Evolutionary conservation across 2,797 vertebrate genomes (phyloP).

Genomic region (Potorous gilbertii): DNA sequence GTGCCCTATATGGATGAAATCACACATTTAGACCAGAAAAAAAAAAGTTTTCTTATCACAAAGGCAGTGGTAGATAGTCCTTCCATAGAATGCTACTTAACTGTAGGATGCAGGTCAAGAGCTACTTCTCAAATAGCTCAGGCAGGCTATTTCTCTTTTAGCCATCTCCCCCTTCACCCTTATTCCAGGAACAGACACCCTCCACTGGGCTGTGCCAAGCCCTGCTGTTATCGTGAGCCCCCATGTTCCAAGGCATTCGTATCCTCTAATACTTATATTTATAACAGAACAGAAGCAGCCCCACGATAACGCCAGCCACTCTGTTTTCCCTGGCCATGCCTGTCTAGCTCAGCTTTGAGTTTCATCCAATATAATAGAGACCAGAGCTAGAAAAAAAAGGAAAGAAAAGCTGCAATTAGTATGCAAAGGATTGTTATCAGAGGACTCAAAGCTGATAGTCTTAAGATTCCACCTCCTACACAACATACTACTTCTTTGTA

Average conservation of each 20-base stretch:
- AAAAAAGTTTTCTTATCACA: not conserved
- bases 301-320: conserved; percentile 17
- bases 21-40: not conserved
- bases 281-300: conserved; percentile 11
- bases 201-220: conserved; percentile 21
- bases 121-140: conserved; percentile 39
- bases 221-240: conserved; percentile 16
- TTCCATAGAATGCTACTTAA: conserved; percentile 53
- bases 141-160: conserved; percentile 18
- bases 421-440: conserved; percentile 49
- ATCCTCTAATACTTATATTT: conserved; percentile 19
- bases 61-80: conserved; percentile 65
- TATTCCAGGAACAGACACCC: conserved; percentile 19
- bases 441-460: conserved; percentile 33
- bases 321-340: conserved; percentile 50
- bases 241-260: not conserved
- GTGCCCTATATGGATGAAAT: not conserved
- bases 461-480: not conserved
- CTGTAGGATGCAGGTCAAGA: conserved; percentile 45
- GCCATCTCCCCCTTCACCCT: conserved; percentile 36
- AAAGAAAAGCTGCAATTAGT: conserved; percentile 60
- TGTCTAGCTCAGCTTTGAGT: conserved; percentile 23
- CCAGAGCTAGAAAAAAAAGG: conserved; percentile 32
- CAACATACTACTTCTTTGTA: conserved; percentile 13
- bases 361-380: conserved; percentile 70